Evolutionary conservation across 2,888 invertebrate genomes (phyloP).

Genomic region (Andrena chrysosceles): DNA sequence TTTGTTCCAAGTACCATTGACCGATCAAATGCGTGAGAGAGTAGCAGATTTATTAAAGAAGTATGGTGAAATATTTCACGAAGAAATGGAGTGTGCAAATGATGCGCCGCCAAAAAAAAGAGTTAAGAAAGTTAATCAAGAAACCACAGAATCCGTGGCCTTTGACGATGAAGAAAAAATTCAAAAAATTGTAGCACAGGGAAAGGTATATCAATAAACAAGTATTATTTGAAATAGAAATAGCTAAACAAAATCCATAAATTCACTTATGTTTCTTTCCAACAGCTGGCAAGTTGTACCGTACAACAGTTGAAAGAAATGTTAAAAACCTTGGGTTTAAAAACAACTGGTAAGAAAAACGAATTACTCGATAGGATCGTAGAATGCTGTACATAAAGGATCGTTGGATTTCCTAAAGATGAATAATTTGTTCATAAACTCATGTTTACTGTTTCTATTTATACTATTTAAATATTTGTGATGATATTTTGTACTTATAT

Average conservation of each 20-base stretch:
- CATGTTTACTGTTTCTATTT: no score
- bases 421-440: not conserved
- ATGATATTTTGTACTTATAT: not conserved
- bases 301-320: slow-evolving; percentile 40
- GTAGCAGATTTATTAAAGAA: slow-evolving; percentile 30
- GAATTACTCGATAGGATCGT: slow-evolving; percentile 53
- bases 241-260: not conserved
- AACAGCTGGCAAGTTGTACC: slow-evolving; percentile 33
- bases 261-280: not conserved
- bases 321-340: slow-evolving; percentile 42
- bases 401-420: no score
- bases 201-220: slow-evolving; percentile 23
- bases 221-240: not conserved
- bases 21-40: not conserved
- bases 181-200: slow-evolving; percentile 13
- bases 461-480: no score
- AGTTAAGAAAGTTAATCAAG: slow-evolving; percentile 1
- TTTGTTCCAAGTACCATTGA: slow-evolving; percentile 45
- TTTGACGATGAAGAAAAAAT: slow-evolving; percentile 11
- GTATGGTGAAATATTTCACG: slow-evolving; percentile 45
- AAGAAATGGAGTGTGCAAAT: not conserved
- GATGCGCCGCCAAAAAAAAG: not conserved
- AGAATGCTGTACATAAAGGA: not conserved
- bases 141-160: not conserved
- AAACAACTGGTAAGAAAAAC: slow-evolving; percentile 48